Evolutionary conservation across 2,888 invertebrate species (phyloP).

Genomic region (Brachylomia viminalis): DNA sequence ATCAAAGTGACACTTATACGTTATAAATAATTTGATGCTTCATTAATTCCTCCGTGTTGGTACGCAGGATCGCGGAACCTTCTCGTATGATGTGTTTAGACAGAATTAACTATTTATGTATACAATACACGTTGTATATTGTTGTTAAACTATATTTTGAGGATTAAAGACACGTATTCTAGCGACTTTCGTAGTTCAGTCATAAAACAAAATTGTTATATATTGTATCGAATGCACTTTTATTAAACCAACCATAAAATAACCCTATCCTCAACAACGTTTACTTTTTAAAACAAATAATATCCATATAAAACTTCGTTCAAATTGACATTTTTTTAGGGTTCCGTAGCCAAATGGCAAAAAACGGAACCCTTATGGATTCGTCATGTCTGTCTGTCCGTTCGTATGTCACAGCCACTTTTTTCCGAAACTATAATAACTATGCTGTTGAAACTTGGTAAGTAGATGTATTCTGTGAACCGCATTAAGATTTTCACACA

Average conservation of each 20-base stretch:
- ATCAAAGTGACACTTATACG: not conserved
- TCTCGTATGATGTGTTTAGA: not conserved
- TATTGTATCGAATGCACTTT: constrained; percentile 20
- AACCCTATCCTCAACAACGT: not conserved
- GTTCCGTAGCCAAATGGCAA: too few species aligned
- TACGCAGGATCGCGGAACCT: not conserved
- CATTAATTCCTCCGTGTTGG: not conserved
- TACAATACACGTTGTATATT: too few species aligned
- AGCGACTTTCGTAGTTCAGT: not conserved
- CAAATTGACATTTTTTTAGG: not conserved
- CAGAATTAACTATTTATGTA: constrained; percentile 6
- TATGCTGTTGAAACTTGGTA: too few species aligned
- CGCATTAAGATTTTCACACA: too few species aligned
- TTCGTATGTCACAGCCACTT: too few species aligned
- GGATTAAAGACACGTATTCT: not conserved
- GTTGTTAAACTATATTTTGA: not conserved
- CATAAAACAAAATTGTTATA: not conserved
- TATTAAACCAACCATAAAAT: not conserved
- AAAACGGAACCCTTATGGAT: too few species aligned
- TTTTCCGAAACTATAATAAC: too few species aligned
- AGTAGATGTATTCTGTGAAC: too few species aligned
- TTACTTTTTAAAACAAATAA: not conserved
- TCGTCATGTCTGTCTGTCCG: too few species aligned
- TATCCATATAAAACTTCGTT: not conserved
- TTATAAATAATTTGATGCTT: constrained; percentile 6